These are phyloP conservation scores for Anniella stebbinsi DNA, from an alignment of 2,797 vertebrate species.

Conservation along the genomic window DNA sequence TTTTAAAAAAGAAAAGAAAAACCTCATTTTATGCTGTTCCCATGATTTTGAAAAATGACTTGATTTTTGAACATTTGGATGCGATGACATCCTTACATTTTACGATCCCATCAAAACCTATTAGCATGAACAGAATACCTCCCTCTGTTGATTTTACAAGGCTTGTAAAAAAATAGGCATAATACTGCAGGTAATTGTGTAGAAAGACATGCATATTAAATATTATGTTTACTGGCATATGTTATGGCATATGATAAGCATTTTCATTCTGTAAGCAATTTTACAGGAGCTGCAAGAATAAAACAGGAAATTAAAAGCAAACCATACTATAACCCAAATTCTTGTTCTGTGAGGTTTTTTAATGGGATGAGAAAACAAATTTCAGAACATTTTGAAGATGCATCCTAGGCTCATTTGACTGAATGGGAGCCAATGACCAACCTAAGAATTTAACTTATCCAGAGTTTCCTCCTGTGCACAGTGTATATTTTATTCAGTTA, in stretches of 20 bases:
- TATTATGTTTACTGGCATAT: constrained; percentile 56
- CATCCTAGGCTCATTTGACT: constrained; percentile 47
- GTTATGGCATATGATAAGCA: constrained; percentile 12
- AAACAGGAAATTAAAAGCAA: constrained; percentile 45
- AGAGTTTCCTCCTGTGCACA: constrained; percentile 36
- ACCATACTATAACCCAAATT: constrained; percentile 27
- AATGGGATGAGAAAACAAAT: constrained; percentile 60
- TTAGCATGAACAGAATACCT: constrained; percentile 48
- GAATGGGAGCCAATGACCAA: constrained; percentile 58
- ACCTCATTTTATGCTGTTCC: constrained; percentile 6
- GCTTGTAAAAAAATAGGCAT: constrained; percentile 55
- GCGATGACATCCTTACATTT: constrained; percentile 15
- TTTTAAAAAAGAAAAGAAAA: neutral
- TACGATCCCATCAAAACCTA: constrained; percentile 19
- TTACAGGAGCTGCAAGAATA: constrained; percentile 51
- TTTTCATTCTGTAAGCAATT: constrained; percentile 47
- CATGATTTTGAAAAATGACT: constrained; percentile 14
- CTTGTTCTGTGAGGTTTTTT: constrained; percentile 27
- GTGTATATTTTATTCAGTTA: constrained; percentile 47
- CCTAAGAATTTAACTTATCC: constrained; percentile 59
- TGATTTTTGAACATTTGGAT: constrained; percentile 24
- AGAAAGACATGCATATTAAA: constrained; percentile 62
- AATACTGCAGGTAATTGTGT: constrained; percentile 43
- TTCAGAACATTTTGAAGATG: constrained; percentile 54
- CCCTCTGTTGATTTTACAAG: constrained; percentile 49